Base-by-base conservation (phyloP, 2,888 invertebrate genomes). In the Tetheella fluctuosa region DNA sequence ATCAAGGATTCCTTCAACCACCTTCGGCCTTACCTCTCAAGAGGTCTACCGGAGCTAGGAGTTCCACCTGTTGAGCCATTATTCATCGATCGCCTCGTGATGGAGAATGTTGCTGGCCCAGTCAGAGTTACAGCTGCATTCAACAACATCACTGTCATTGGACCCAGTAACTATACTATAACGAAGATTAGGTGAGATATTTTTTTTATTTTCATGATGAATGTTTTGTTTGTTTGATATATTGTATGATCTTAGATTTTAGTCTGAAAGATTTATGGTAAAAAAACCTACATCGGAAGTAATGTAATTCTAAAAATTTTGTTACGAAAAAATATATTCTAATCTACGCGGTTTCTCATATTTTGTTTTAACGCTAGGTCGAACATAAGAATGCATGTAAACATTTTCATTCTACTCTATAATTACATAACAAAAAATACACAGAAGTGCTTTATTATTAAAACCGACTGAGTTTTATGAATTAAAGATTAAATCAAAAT, bases 71-170 rank as follows among this genome's bases (percentile, higher is more conserved):
- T 97, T 70, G 97, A 97, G 74, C 97, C 97, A 0, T 86, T 97
- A 69, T 86, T 90, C 61, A 95, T 97, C 61, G 95, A 95, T 54
- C 94, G 95, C 62, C 91, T 97, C 68, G 94, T 95, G 54, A 97
- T 97, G 95, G 96, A 96, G 81, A 97, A 97, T 81, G 95, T 96
- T 0, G 95, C 96, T 12, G 97, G 97, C 0, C 95, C 96, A 0
- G 96, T 97, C 17, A 92, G 96, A 63, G 95, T 97, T 17, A 94
- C 95, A 12, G 96, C 96, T 0, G 88, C 95, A 0, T 97, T 97
- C 86, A 94, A 91, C 61, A 96, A 97, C 77, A 96, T 97, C 72
- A 96, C 96, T 0, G 96, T 96, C 0, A 85, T 94, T n/a, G 97
- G 97, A 42, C 95, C 96, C 17, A 96, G 96, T 74, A 96, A 96